Base-by-base conservation (phyloP, 2,113 vertebrate species). In the Pluvianellus socialis region DNA sequence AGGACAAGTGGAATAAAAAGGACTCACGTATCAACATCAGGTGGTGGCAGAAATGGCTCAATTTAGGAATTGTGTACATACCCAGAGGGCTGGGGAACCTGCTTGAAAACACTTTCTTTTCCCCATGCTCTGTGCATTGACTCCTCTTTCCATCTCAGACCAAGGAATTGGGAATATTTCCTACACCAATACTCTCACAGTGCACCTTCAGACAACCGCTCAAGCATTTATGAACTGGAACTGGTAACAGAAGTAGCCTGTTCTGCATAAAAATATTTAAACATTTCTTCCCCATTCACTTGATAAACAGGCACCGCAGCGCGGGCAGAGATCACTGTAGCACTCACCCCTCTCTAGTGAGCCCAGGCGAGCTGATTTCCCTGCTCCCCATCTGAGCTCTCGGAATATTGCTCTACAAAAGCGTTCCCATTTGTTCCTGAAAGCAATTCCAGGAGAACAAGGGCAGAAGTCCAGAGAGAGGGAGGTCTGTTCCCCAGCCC, bases 291-390 rank as follows among this genome's bases (percentile, higher is more conserved):
- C 11, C 22, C 12, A 6, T 33, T 50, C 23, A 12, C 16, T 28
- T 4, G 8, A 18, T 12, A 7, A 61, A 9, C 3, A 12, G 53
- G 28, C 23, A n/a, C 30, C 2, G 4, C 33, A 7, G 28, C 2
- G 2, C 7, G 3, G 63, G 53, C 53, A 24, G 17, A 53, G 7
- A 9, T 21, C 5, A 0, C 50, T 14, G 33, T 7, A 22, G 17
- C 58, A 14, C 38, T 33, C 16, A 3, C 17, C 2, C 0, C 15
- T 20, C 16, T 26, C 35, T 9, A 4, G 2, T 0, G 7, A 17
- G 15, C 6, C 5, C 22, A 23, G 26, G 19, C 9, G 4, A 35
- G 24, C 19, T 12, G 7, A 12, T 5, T 7, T 21, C 30, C 80
- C n/a, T 13, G 26, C 55, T 26, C n/a, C 2, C 7, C 17, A 5